Percentiles rank a stretch among this genome's conserved stretches.
Conservation (phyloP, 2,888 invertebrate genomes). For the Hyles lineata region DNA sequence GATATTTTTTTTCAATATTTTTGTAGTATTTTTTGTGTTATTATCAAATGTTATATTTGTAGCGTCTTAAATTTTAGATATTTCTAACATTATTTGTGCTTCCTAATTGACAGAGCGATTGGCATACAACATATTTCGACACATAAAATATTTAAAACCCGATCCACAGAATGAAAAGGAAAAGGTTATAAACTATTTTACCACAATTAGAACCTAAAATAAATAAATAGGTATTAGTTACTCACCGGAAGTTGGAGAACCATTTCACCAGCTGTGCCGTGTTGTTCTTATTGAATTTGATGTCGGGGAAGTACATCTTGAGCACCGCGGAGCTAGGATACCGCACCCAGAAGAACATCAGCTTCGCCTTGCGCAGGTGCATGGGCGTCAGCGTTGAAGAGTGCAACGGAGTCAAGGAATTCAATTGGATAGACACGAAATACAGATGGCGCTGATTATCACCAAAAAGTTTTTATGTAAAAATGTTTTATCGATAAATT, state of each 20-base stretch:
- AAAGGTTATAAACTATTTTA: too few species aligned
- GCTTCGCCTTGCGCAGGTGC: slow-evolving; percentile 99
- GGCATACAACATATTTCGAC: too few species aligned
- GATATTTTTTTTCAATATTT: not conserved
- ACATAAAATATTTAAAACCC: too few species aligned
- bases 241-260: slow-evolving; percentile 99
- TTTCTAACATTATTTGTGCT: too few species aligned
- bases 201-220: not conserved
- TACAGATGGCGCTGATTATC: slow-evolving; percentile 23
- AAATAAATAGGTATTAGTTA: slow-evolving; percentile 44
- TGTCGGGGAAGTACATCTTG: slow-evolving; percentile 99
- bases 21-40: not conserved
- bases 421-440: not conserved
- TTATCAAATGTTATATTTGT: not conserved
- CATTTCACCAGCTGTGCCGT: slow-evolving; percentile 99
- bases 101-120: too few species aligned
- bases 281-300: slow-evolving; percentile 99
- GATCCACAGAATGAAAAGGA: too few species aligned
- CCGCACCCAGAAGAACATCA: slow-evolving; percentile 99
- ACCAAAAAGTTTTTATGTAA: not conserved
- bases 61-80: not conserved
- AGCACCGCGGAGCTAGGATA: slow-evolving; percentile 99
- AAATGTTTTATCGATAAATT: not conserved
- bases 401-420: slow-evolving; percentile 93
- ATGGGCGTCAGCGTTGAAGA: slow-evolving; percentile 99